Base-by-base conservation (phyloP, 1,140 invertebrate species). In the Helicoverpa zea region DNA sequence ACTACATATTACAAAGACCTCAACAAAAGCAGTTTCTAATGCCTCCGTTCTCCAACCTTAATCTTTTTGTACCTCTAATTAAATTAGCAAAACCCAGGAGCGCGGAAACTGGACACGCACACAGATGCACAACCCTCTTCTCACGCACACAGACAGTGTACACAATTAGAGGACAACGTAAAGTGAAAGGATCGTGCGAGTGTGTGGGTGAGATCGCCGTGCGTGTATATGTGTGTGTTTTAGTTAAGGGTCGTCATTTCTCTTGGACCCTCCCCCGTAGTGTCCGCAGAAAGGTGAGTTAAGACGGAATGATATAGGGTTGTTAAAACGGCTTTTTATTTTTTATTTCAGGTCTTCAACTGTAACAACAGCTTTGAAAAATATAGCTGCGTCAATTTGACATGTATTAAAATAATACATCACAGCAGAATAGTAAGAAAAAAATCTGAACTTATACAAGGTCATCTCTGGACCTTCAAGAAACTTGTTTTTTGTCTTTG, bases 241-340 rank as follows among this genome's bases (percentile, higher is more conserved):
- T 94, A 94, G 93, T 94, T 94, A 94, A 94, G 93, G 93, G 93
- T 94, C 93, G 93, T 94, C 93, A 94, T 94, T 94, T 94, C 93
- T 94, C 93, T 92, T 94, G 93, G 93, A 94, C 93, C 93, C 92
- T 93, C 93, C 93, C 86, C 92, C 92, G 90, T 93, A 94, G 90
- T 94, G 93, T 94, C 93, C 93, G 91, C 92, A 94, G 92, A 94
- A 94, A 94, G 93, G 93, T 94, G 92, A 94, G 92, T 93, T 94
- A 93, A 94, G 88, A 89, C 75, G 86, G 87, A 94, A 75, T 82
- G 83, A 78, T 87, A 88, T 85, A 72, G 90, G 89, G 92, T 70
- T 88, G 89, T 12, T 52, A 12, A 35, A 14, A 77, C 49, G n/a
- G 1, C 4, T 72, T 16, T 51, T 76, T 49, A n/a, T 76, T 49